Evolutionary conservation across 2,797 vertebrate genomes (phyloP).

Genomic region (Bufotes viridis): DNA sequence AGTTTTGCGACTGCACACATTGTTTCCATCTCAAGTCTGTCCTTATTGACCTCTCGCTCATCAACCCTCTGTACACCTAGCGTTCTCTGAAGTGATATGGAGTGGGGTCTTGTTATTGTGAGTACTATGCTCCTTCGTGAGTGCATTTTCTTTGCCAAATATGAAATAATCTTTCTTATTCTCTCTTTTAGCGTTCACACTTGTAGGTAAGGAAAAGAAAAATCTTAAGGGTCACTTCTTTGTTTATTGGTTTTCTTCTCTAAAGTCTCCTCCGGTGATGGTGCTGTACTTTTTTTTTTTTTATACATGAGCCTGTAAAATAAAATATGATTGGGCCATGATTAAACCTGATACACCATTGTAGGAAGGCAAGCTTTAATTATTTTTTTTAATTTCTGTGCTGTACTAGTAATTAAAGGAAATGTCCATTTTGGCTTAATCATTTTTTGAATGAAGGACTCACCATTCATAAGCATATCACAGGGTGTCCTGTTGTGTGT

Average conservation of each 20-base stretch:
- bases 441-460: too few species aligned
- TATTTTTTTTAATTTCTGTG: too few species aligned
- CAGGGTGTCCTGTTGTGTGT: too few species aligned
- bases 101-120: neutral
- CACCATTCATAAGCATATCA: too few species aligned
- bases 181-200: neutral
- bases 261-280: neutral
- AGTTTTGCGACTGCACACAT: neutral
- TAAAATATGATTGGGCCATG: neutral
- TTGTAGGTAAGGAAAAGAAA: neutral
- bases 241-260: neutral
- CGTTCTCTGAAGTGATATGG: neutral
- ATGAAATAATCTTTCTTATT: neutral
- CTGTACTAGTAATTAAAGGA: too few species aligned
- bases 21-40: constrained; percentile 9
- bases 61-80: constrained; percentile 1
- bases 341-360: neutral
- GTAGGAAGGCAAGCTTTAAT: neutral
- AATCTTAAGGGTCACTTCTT: neutral
- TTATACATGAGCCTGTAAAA: neutral
- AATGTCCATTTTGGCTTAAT: too few species aligned
- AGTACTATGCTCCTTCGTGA: neutral
- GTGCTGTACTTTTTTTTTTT: neutral
- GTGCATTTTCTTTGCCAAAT: neutral
- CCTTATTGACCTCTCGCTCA: constrained; percentile 19